Evolutionary conservation across 2,113 vertebrate genomes (phyloP).

Genomic region (Amblyopsis rosae): DNA sequence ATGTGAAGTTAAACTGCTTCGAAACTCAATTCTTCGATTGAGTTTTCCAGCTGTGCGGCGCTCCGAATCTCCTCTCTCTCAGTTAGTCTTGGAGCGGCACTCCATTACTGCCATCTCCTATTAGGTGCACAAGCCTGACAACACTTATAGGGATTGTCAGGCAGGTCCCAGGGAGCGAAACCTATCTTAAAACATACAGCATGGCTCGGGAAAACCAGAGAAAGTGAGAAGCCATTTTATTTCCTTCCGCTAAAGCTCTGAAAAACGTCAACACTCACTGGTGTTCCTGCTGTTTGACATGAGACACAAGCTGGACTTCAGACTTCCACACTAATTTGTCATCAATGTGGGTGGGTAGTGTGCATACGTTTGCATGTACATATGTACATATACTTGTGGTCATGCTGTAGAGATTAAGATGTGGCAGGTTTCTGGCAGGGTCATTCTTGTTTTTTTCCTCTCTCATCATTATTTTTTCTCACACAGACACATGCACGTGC

Average conservation of each 20-base stretch:
- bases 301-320: constrained; percentile 26
- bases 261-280: constrained; percentile 37
- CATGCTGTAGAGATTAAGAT: too few species aligned
- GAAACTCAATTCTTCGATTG: constrained; percentile 6
- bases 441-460: too few species aligned
- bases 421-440: too few species aligned
- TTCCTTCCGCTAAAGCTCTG: constrained; percentile 22
- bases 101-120: constrained; percentile 51
- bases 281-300: constrained; percentile 18
- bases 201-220: constrained; percentile 24
- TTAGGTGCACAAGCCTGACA: constrained; percentile 46
- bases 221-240: constrained; percentile 19
- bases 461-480: not conserved
- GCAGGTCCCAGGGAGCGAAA: constrained; percentile 49
- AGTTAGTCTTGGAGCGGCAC: constrained; percentile 35
- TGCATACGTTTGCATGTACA: not conserved
- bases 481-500: not conserved
- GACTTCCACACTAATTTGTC: not conserved
- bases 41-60: constrained; percentile 33
- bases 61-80: constrained; percentile 15
- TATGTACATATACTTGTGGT: too few species aligned
- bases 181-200: constrained; percentile 52
- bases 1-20: not conserved
- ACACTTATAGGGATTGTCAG: constrained; percentile 49
- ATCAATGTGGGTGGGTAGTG: not conserved